Evolutionary conservation across 2,113 vertebrate species (phyloP).

Genomic region (Microtus montanus): DNA sequence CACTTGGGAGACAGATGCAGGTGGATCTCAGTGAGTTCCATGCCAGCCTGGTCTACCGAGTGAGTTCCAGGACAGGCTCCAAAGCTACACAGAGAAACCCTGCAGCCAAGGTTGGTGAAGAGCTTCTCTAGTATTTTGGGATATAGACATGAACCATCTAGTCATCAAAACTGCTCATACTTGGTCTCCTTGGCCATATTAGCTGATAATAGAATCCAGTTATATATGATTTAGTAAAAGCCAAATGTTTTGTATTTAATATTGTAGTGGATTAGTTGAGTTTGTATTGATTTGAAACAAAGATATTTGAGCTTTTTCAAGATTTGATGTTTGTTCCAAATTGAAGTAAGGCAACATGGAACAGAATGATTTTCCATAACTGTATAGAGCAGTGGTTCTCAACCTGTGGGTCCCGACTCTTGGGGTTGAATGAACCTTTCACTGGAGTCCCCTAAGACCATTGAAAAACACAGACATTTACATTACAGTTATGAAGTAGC

Average conservation of each 20-base stretch:
- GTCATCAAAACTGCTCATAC: background rate
- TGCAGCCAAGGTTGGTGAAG: too few relatives aligned
- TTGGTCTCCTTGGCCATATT: background rate
- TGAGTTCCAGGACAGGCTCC: too few relatives aligned
- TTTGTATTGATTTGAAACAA: conserved; percentile 22
- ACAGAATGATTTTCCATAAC: background rate
- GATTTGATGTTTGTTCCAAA: background rate
- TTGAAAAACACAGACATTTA: background rate
- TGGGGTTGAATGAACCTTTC: too few relatives aligned
- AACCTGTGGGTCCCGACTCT: background rate
- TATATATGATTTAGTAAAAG: background rate
- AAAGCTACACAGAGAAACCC: too few relatives aligned
- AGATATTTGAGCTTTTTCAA: background rate
- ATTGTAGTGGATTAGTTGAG: conserved; percentile 8
- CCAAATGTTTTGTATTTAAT: conserved; percentile 14
- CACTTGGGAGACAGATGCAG: too few relatives aligned
- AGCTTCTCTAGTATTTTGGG: background rate
- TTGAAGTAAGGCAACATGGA: background rate
- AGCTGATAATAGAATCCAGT: conserved; percentile 12
- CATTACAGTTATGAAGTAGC: background rate
- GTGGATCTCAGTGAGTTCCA: too few relatives aligned
- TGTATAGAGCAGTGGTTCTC: background rate
- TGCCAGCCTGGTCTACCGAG: too few relatives aligned
- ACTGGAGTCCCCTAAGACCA: background rate
- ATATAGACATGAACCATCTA: background rate